Conservation (phyloP, 1,140 invertebrate species). For the Tetramorium simillimum region DNA sequence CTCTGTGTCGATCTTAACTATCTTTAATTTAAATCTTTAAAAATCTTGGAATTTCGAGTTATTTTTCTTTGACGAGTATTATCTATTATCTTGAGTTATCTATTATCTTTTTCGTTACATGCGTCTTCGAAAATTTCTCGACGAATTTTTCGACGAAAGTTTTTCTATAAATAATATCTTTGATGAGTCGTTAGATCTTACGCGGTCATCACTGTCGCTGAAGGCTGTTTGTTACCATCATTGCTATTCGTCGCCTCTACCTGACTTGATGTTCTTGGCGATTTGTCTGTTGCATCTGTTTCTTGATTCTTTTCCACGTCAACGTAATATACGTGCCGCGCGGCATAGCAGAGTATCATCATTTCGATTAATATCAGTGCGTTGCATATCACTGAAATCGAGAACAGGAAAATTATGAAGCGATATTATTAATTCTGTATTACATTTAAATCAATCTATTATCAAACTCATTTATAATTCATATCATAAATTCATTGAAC, state of each 20-base stretch:
- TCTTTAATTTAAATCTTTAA: neutral
- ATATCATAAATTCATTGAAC: conserved; percentile 31
- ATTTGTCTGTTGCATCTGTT: conserved; percentile 69
- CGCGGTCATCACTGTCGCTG: conserved; percentile 6
- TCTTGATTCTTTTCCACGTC: conserved; percentile 66
- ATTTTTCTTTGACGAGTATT: neutral
- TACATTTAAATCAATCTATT: conserved; percentile 1
- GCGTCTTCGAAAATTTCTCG: neutral
- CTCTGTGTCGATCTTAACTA: neutral
- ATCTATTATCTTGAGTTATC: neutral
- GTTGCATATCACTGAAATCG: conserved; percentile 84
- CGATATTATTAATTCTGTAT: neutral
- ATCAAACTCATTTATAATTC: no score
- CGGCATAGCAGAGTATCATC: conserved; percentile 83
- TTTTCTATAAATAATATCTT: neutral
- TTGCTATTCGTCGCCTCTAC: conserved; percentile 73
- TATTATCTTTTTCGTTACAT: neutral
- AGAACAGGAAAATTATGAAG: conserved; percentile 52
- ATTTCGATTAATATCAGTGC: conserved; percentile 84
- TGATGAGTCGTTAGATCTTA: conserved; percentile 23
- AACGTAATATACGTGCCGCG: conserved; percentile 80
- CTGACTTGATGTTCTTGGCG: conserved; percentile 69
- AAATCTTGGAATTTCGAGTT: neutral
- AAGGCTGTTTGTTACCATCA: conserved; percentile 60
- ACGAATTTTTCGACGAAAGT: conserved; percentile 6